Evolutionary conservation across 2,797 vertebrate genomes (phyloP).

Genomic region (Lacerta bilineata): DNA sequence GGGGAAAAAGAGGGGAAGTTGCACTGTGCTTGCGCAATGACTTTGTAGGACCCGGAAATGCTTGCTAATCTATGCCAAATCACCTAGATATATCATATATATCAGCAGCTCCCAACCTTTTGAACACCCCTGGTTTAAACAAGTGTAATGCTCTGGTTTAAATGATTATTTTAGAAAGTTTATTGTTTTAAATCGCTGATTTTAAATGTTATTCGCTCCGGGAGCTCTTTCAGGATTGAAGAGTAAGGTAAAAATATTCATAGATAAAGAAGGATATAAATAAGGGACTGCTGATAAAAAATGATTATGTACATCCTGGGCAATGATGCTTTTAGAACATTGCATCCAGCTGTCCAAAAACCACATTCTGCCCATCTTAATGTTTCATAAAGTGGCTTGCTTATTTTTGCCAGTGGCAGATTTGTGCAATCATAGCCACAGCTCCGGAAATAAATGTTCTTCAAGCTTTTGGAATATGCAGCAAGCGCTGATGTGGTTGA

Average conservation of each 20-base stretch:
- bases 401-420: slow-evolving; percentile 1
- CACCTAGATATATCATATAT: no score
- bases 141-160: neutral
- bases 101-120: no score
- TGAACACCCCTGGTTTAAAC: neutral
- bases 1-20: no score
- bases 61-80: no score
- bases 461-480: neutral
- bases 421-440: neutral
- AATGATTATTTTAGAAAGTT: neutral
- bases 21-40: no score
- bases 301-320: neutral
- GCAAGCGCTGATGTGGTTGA: neutral
- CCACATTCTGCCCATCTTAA: neutral
- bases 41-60: no score
- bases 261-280: neutral
- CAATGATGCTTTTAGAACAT: neutral
- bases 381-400: slow-evolving; percentile 3
- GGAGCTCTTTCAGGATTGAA: neutral
- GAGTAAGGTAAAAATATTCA: neutral
- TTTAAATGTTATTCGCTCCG: neutral
- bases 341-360: neutral
- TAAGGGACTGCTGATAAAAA: neutral
- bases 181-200: neutral
- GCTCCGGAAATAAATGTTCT: slow-evolving; percentile 24